Base-by-base conservation (phyloP, 2,888 invertebrate species). In the Acholoe squamosa region DNA sequence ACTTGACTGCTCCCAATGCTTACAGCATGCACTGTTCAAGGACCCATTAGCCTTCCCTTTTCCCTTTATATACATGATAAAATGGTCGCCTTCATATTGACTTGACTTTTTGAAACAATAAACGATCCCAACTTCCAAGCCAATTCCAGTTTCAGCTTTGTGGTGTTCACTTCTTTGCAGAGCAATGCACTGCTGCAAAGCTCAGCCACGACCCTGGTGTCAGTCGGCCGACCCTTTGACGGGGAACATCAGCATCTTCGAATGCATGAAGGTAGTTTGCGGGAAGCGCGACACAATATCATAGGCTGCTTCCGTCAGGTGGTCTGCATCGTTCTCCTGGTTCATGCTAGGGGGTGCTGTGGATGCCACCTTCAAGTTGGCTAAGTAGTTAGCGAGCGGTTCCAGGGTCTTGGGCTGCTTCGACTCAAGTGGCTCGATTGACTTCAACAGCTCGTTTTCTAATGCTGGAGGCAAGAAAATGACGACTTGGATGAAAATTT, bases 401-500 rank as follows among this genome's bases (percentile, higher is more conserved):
- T 94, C 94, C 88, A 95, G 90, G 22, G 92, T 88, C 88, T 91
- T 84, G 97, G 97, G 96, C 97, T 97, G 71, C 97, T 97, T 90
- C 97, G 96, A 91, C 97, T 97, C 93, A 16, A 43, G 88, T 86
- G 89, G 90, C 90, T 91, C 91, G 67, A 91, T 77, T 28, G 92
- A 84, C 71, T 89, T 91, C 84, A 91, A 91, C 89, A 92, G 76
- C 54, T 92, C 92, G 56, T 92, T 92, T 34, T 92, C 84, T 33
- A 91, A 52, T 33, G 89, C 91, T 91, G 89, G 22, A 86, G 31
- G 31, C 7, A 25, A 43, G 34, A 43, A 5, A 43, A 43, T 19
- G 80, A 19, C 10, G 43, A 10, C 3, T 0, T 34, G 25, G 76
- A 34, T 43, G 3, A 28, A 61, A 19, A n/a, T 19, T n/a, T 12